Percentiles rank a stretch among this genome's conserved stretches.
These are phyloP conservation scores for Amphipoea lucens DNA, from an alignment of 2,888 invertebrate species.

Conservation along the genomic window DNA sequence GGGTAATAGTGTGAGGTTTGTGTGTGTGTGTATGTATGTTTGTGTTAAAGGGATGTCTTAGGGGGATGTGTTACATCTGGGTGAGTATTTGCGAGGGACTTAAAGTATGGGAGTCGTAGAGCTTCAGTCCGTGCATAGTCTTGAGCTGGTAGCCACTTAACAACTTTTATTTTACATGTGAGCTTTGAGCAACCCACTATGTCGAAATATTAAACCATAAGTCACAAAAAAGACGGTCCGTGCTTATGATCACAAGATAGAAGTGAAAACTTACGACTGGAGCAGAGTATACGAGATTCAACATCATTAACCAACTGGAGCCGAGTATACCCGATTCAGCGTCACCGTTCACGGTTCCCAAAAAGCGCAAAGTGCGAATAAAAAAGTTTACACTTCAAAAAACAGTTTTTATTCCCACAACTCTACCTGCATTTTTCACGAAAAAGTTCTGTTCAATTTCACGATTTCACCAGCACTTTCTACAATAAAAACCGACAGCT, in stretches of 20 bases:
- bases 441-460: background rate
- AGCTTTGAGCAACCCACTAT: no score
- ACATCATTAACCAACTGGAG: no score
- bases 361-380: background rate
- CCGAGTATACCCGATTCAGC: background rate
- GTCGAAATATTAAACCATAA: background rate
- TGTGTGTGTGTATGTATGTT: no score
- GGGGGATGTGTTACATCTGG: no score
- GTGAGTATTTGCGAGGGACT: no score
- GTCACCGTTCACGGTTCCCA: background rate
- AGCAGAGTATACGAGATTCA: background rate
- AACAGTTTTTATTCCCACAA: slow-evolving; percentile 3
- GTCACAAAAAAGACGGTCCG: background rate
- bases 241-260: background rate
- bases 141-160: no score
- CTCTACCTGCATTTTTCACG: background rate
- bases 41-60: no score
- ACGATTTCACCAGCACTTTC: slow-evolving; percentile 7
- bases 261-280: background rate
- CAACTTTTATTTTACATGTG: no score
- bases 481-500: slow-evolving; percentile 22
- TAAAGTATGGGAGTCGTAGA: no score
- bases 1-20: no score
- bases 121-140: no score
- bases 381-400: background rate